These are phyloP conservation scores for Euphonia xanthogaster DNA, from an alignment of 2,797 vertebrate genomes.

Conservation along the genomic window DNA sequence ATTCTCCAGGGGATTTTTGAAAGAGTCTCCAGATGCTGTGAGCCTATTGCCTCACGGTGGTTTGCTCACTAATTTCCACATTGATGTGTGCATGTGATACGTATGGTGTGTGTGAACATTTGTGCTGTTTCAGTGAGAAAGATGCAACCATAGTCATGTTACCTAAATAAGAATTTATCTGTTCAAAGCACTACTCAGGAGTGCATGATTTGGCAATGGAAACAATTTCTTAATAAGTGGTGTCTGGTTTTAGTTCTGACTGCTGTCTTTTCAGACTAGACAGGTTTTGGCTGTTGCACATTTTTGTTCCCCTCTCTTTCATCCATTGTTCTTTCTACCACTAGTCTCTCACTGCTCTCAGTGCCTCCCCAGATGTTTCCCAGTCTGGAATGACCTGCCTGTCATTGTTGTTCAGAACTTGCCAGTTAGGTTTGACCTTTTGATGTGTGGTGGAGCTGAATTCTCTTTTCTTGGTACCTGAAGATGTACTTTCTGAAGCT, in stretches of 20 bases:
- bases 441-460: neutral
- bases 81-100: neutral
- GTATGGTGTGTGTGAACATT: accelerated
- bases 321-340: neutral
- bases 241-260: neutral
- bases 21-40: neutral
- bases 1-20: neutral
- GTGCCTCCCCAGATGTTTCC: neutral
- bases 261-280: neutral
- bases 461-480: neutral
- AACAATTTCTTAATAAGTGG: neutral
- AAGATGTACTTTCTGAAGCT: neutral
- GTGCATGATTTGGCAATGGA: neutral
- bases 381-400: neutral
- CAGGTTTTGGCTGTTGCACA: neutral
- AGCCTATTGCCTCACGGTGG: neutral
- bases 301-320: neutral
- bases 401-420: neutral
- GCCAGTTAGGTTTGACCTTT: neutral
- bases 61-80: neutral
- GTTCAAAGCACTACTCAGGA: neutral
- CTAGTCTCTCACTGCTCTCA: neutral
- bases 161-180: neutral
- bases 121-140: neutral
- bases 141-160: neutral